These are phyloP conservation scores for Drosophila hawaiiensis DNA, from an alignment of 2,888 invertebrate genomes.

Conservation along the genomic window DNA sequence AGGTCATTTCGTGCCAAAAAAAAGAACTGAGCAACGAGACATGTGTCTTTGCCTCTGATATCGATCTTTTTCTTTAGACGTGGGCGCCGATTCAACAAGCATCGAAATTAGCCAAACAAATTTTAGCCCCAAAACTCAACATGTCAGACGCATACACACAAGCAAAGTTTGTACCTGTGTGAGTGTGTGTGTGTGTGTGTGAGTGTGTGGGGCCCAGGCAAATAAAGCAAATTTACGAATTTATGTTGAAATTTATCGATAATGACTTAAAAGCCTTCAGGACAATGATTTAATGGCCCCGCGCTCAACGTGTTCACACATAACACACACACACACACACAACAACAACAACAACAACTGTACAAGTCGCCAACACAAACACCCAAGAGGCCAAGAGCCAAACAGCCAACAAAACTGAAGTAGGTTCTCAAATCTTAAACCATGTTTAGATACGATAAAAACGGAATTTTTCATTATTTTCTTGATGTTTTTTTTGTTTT, in stretches of 20 bases:
- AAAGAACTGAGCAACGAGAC: conserved; percentile 38
- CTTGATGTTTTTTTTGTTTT: conserved; percentile 30
- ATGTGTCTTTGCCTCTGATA: conserved; percentile 46
- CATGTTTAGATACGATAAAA: conserved; percentile 79
- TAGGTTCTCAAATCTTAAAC: conserved; percentile 77
- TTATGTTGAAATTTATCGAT: conserved; percentile 85
- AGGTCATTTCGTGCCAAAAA: conserved; percentile 70
- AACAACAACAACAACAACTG: conserved; percentile 17
- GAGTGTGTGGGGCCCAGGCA: conserved; percentile 63
- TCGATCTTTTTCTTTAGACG: conserved; percentile 27
- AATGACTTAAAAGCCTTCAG: conserved; percentile 85
- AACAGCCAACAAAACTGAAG: conserved; percentile 54
- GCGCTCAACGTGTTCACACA: conserved; percentile 64
- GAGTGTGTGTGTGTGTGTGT: neutral
- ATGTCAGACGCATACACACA: conserved; percentile 31
- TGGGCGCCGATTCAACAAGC: conserved; percentile 38
- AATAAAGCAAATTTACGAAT: conserved; percentile 83
- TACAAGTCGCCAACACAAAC: conserved; percentile 36
- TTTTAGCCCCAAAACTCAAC: conserved; percentile 55
- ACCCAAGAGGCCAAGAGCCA: conserved; percentile 41
- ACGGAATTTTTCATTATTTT: conserved; percentile 69
- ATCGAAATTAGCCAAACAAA: conserved; percentile 74
- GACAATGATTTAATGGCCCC: conserved; percentile 84
- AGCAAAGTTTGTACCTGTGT: conserved; percentile 7
- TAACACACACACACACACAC: conserved; percentile 38